phyloP scores from a whole-genome alignment of 1,140 invertebrate genomes.

The Pomacea maculata region DNA sequence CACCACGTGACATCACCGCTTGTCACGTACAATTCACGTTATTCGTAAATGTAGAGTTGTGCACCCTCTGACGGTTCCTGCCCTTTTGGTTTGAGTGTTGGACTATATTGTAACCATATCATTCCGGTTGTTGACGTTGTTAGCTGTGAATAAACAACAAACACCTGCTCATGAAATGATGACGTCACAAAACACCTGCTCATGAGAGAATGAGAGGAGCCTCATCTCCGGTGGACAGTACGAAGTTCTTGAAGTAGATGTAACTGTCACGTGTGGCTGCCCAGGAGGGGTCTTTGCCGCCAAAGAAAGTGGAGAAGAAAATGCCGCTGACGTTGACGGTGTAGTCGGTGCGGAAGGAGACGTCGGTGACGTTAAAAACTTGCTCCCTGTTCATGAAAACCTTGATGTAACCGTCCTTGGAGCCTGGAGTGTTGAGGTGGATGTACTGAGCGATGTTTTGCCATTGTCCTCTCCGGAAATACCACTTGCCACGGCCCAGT shows the following conservation, averaged over 20 bases:
- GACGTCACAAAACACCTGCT: no score
- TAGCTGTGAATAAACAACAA: no score
- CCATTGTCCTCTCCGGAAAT: conserved; percentile 24
- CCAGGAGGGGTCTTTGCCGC: conserved; percentile 39
- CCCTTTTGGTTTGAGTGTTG: no score
- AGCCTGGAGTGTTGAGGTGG: conserved; percentile 25
- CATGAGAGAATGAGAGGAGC: no score
- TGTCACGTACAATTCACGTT: no score
- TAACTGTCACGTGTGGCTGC: conserved; percentile 40
- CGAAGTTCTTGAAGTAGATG: conserved; percentile 34
- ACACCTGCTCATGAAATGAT: no score
- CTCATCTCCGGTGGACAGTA: conserved; percentile 4
- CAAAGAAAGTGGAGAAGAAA: conserved; percentile 55
- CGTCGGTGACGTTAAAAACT: conserved; percentile 22
- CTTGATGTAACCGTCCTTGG: conserved; percentile 24
- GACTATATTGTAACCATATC: no score
- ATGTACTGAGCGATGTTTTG: conserved; percentile 28
- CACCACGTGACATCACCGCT: no score
- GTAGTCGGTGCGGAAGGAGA: conserved; percentile 19
- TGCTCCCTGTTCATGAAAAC: conserved; percentile 20
- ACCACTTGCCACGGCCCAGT: conserved; percentile 27
- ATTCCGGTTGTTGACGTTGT: no score
- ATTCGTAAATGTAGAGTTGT: no score
- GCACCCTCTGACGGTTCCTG: no score
- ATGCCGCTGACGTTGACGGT: conserved; percentile 40